Evolutionary conservation across 2,888 invertebrate species (phyloP), one percentile per base, ranked within the genome.

Genomic region (Lepetodrilus schrolli): DNA sequence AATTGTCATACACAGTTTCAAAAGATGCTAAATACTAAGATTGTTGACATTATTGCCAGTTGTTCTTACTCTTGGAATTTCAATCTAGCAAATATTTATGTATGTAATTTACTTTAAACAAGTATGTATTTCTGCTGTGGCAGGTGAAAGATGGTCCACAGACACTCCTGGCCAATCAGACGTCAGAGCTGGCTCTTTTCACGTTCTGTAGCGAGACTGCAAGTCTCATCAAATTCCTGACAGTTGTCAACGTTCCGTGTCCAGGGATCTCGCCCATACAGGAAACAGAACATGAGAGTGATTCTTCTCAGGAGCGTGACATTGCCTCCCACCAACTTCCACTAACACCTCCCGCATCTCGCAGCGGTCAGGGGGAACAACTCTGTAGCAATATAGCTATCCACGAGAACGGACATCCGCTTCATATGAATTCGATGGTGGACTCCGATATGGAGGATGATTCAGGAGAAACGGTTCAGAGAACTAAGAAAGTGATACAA

Each of bases 201-300:
- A 85, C 83, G 20, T 85, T 85, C 75, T 82, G 80, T 66, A 85
- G 84, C 77, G 84, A 85, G 48, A 85, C 83, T 23, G 84, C 85
- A 7, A 83, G 84, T 78, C 78, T 85, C 4, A 84, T 85, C 37
- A 85, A 85, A 71, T 85, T 84, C 69, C 73, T 85, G 23, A 84
- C 84, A 10, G 82, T 85, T 2, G 82, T 83, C 23, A 75, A 78
- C 48, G 70, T 76, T 20, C 74, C 71, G 7, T 34, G 30, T 47
- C 17, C 26, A 23, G 23, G 17, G 3, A 21, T 34, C 20, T n/a
- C 17, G 30, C 21, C 36, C 13, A 37, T 34, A 13, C 13, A 17
- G 48, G 30, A 20, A 7, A 30, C 47, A 3, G 21, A 34, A 23
- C 17, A 43, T 43, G 38, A 37, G 13, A 7, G 13, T 37, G 38